Conservation (phyloP, 2,888 invertebrate species). For the Tuta absoluta region DNA sequence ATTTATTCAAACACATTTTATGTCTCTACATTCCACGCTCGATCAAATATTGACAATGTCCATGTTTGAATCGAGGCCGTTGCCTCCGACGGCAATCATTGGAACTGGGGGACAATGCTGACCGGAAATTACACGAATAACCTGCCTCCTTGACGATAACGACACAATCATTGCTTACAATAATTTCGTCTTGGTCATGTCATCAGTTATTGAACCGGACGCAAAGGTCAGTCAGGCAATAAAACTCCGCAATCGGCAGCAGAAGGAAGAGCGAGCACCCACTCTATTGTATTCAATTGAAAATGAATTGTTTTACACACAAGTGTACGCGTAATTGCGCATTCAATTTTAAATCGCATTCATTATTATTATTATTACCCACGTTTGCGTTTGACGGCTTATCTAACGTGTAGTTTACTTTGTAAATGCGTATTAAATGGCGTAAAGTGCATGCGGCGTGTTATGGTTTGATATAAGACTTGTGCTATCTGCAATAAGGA, state of each 20-base stretch:
- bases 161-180: conserved; percentile 26
- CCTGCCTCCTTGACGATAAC: conserved; percentile 39
- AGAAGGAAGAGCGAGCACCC: conserved; percentile 37
- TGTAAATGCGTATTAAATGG: conserved; percentile 14
- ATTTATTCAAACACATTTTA: conserved; percentile 47
- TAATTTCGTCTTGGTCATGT: conserved; percentile 28
- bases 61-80: conserved; percentile 53
- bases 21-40: conserved; percentile 47
- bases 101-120: conserved; percentile 45
- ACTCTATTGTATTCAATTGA: conserved; percentile 43
- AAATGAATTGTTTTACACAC: conserved; percentile 36
- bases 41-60: conserved; percentile 57
- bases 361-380: conserved; percentile 47
- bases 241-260: conserved; percentile 36
- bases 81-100: conserved; percentile 50
- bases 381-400: conserved; percentile 37
- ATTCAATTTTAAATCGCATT: conserved; percentile 41
- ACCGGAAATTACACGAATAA: conserved; percentile 54
- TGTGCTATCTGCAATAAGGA: conserved; percentile 47
- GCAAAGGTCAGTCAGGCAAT: conserved; percentile 40
- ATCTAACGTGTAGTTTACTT: conserved; percentile 4
- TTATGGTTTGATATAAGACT: conserved; percentile 39
- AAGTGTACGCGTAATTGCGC: conserved; percentile 36
- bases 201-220: conserved; percentile 32
- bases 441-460: background rate